These are phyloP conservation scores for Charina bottae DNA, from an alignment of 2,113 vertebrate genomes.

Conservation along the genomic window DNA sequence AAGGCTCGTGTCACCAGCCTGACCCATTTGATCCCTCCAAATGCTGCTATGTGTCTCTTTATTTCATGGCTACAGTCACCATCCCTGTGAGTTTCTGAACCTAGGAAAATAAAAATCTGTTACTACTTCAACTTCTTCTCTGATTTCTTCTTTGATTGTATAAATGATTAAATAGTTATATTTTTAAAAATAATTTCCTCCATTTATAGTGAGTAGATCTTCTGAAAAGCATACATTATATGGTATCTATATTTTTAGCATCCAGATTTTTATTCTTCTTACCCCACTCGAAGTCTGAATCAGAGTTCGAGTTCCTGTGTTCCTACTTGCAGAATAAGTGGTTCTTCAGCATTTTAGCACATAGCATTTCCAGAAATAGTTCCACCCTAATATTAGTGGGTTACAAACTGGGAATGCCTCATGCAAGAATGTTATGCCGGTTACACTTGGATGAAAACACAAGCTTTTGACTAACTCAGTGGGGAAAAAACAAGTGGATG, in stretches of 20 bases:
- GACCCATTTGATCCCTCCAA: neutral
- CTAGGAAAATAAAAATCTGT: neutral
- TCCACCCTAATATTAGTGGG: conserved; percentile 55
- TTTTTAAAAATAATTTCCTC: neutral
- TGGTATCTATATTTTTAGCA: neutral
- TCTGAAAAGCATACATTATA: rapidly evolving
- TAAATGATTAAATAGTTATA: neutral
- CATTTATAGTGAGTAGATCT: neutral
- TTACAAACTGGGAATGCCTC: conserved; percentile 36
- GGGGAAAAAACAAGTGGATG: neutral
- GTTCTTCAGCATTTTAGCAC: conserved; percentile 38
- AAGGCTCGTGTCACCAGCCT: neutral
- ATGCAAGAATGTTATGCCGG: conserved; percentile 38
- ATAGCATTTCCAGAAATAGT: conserved; percentile 49
- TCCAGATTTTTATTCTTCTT: neutral
- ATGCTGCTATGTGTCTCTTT: too few relatives aligned
- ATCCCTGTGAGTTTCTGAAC: neutral
- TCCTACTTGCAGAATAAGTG: conserved; percentile 25
- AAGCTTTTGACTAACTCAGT: conserved; percentile 32
- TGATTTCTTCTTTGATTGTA: neutral
- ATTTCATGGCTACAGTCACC: neutral
- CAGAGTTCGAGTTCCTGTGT: conserved; percentile 32
- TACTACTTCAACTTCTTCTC: neutral
- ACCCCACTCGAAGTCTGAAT: conserved; percentile 25
- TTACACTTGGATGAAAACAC: conserved; percentile 39